phyloP scores from a whole-genome alignment of 2,888 invertebrate genomes.

The Trissoscelio sp. region DNA sequence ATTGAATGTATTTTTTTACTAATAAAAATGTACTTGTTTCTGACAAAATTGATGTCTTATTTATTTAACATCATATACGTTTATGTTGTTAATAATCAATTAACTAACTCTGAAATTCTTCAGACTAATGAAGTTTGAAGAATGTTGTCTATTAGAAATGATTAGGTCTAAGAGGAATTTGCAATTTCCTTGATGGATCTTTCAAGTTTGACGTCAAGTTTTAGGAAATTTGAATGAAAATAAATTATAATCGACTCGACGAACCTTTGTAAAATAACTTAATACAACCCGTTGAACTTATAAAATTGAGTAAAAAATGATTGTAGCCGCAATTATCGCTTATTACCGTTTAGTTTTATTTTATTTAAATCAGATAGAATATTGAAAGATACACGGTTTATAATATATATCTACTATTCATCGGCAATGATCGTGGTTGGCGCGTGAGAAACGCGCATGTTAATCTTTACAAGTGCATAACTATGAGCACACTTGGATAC shows the following conservation, averaged over 20 bases:
- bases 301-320: slow-evolving; percentile 35
- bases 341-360: slow-evolving; percentile 44
- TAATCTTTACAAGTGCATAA: slow-evolving; percentile 56
- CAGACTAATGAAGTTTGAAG: no score
- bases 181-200: no score
- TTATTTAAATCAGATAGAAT: slow-evolving; percentile 56
- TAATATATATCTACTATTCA: slow-evolving; percentile 52
- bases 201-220: no score
- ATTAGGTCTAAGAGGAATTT: no score
- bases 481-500: slow-evolving; percentile 14
- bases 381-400: slow-evolving; percentile 60
- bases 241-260: no score
- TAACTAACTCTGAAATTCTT: no score
- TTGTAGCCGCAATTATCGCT: slow-evolving; percentile 24
- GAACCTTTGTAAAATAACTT: slow-evolving; percentile 13
- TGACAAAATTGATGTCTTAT: no score
- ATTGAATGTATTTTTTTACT: slow-evolving; percentile 11
- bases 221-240: no score
- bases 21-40: background rate
- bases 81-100: no score
- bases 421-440: slow-evolving; percentile 44
- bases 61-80: no score
- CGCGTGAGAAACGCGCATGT: slow-evolving; percentile 61
- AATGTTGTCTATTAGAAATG: no score
- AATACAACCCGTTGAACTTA: slow-evolving; percentile 25